phyloP scores from a whole-genome alignment of 2,888 invertebrate species.

The Agrenia bidenticulata region DNA sequence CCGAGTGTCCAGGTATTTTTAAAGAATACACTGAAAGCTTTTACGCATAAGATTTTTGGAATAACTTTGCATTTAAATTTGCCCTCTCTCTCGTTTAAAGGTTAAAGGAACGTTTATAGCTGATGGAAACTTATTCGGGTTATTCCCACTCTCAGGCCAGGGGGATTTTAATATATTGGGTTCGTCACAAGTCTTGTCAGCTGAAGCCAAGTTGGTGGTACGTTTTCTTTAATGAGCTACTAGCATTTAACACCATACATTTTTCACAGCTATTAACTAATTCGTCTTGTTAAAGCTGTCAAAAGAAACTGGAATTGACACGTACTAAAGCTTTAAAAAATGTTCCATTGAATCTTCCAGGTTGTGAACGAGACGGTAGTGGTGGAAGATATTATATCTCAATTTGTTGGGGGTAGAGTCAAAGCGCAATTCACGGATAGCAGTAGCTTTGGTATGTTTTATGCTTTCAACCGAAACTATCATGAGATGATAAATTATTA shows the following conservation, averaged over 20 bases:
- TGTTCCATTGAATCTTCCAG: slow-evolving; percentile 8
- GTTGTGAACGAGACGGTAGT: slow-evolving; percentile 32
- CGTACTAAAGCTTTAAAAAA: not conserved
- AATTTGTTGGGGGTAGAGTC: slow-evolving; percentile 33
- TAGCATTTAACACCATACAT: not conserved
- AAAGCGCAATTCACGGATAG: slow-evolving; percentile 38
- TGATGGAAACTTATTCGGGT: slow-evolving; percentile 35
- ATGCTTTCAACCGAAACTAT: not conserved
- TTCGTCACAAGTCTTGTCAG: slow-evolving; percentile 23
- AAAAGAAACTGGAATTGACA: not conserved
- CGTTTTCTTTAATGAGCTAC: not conserved
- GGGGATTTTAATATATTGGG: slow-evolving; percentile 36
- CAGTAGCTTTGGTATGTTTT: slow-evolving; percentile 22
- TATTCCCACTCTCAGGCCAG: slow-evolving; percentile 34
- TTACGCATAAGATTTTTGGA: too few relatives aligned
- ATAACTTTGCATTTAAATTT: not conserved
- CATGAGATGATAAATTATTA: not conserved
- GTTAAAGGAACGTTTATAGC: slow-evolving; percentile 33
- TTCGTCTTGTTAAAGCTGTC: not conserved
- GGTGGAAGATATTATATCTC: slow-evolving; percentile 33
- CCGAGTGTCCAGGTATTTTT: slow-evolving; percentile 28
- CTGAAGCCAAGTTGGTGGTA: slow-evolving; percentile 25
- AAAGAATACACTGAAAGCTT: too few relatives aligned
- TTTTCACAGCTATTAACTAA: not conserved
- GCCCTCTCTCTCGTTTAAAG: slow-evolving; percentile 18